Percentiles rank a stretch among this genome's conserved stretches.
Conservation (phyloP, 2,888 invertebrate species). For the Steinernema scapterisci region DNA sequence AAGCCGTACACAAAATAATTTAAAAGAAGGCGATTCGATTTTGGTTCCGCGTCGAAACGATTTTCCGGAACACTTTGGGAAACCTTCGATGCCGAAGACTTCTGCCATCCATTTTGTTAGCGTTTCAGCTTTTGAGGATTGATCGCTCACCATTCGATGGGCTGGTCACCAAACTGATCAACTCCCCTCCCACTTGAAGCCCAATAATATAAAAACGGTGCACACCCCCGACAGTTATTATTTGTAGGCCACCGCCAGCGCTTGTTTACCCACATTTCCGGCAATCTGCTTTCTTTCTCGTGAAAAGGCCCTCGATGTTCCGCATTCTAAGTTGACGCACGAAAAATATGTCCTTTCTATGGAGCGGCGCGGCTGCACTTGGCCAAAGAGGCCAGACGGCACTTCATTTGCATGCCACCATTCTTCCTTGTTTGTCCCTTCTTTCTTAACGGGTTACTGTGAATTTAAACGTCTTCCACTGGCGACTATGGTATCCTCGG, state of each 20-base stretch:
- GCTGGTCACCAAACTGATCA: slow-evolving; percentile 25
- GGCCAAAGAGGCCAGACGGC: too few species aligned
- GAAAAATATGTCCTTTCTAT: too few species aligned
- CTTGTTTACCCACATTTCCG: slow-evolving; percentile 19
- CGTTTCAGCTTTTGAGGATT: not conserved
- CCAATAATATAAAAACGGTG: not conserved
- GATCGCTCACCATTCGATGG: slow-evolving; percentile 8
- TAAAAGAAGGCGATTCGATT: too few species aligned
- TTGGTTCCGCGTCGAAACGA: too few species aligned
- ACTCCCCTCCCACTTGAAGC: slow-evolving; percentile 16
- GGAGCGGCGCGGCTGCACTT: too few species aligned
- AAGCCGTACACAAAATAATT: too few species aligned
- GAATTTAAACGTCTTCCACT: not conserved
- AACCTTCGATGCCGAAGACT: too few species aligned
- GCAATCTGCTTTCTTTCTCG: not conserved
- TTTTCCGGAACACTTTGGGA: too few species aligned
- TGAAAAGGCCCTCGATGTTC: too few species aligned
- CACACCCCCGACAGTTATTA: not conserved
- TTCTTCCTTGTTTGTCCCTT: not conserved
- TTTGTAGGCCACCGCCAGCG: not conserved
- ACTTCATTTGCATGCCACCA: too few species aligned
- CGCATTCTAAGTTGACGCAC: too few species aligned
- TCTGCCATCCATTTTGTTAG: not conserved
- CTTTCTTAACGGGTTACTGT: not conserved
- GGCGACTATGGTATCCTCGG: too few species aligned